Evolutionary conservation across 2,888 invertebrate genomes (phyloP), one percentile per base, ranked within the genome.

Genomic region (Mesorhabditis sp.): DNA sequence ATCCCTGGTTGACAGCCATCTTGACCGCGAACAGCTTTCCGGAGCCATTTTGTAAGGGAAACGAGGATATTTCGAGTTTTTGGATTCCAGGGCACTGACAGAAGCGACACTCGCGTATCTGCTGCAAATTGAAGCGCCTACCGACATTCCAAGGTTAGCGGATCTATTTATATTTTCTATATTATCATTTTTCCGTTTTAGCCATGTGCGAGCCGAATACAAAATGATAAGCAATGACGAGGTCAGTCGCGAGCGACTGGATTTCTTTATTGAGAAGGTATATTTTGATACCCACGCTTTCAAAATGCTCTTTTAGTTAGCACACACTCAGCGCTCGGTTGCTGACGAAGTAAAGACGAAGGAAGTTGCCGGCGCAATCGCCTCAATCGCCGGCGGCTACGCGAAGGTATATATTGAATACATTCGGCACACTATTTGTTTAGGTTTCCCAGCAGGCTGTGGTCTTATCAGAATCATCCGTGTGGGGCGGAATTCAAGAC

Each of bases 1-100:
- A 44, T 84, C 88, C 7, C 83, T 88, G 61, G 79, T 87, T 5
- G 88, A 89, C 80, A 86, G 84, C 42, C 62, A 66, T 4, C 62
- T 78, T 5, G 71, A 73, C 43, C 68, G 72, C 43, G 75, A 78
- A 45, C 85, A 86, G 87, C 87, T 79, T 4, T 74, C 70, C 44
- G 64, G 67, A 4, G 76, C 76, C 62, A 75, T 76, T 65, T 67
- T 28, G 28, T 28, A 28, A 28, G 28, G 28, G 28, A 28, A 28
- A 28, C 28, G 28, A 28, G 28, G 28, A 28, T 28, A 28, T 28
- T 28, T 28, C 28, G 28, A 28, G 28, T 28, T 28, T 28, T 28
- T 28, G 28, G 28, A 28, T 28, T 28, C 28, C 28, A 28, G 77
- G 64, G 72, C 63, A 13, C 7, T 63, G 58, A n/a, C 58, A 13